These are phyloP conservation scores for Chrysolina oricalcia DNA, from an alignment of 2,888 invertebrate species.

Conservation along the genomic window DNA sequence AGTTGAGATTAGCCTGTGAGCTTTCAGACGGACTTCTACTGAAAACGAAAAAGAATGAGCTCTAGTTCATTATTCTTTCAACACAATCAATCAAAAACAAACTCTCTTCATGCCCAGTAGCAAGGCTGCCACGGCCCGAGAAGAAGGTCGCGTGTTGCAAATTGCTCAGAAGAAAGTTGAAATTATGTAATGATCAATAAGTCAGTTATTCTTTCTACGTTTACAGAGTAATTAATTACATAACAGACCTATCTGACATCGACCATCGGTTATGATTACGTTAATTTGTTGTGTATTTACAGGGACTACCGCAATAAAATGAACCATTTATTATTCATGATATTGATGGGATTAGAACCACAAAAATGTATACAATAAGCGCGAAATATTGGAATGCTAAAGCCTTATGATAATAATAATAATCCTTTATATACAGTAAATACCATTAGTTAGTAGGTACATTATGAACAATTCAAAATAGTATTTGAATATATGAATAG, in stretches of 20 bases:
- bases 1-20: too few species aligned
- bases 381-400: too few species aligned
- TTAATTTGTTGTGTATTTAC: not conserved
- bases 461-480: too few species aligned
- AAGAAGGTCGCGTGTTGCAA: constrained; percentile 49
- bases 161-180: constrained; percentile 49
- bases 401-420: too few species aligned
- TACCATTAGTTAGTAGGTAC: too few species aligned
- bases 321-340: not conserved
- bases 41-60: not conserved
- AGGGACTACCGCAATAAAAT: not conserved
- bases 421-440: too few species aligned
- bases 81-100: constrained; percentile 21
- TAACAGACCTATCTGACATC: not conserved
- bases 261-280: not conserved
- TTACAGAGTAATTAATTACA: constrained; percentile 10
- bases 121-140: constrained; percentile 49
- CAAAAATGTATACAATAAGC: too few species aligned
- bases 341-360: too few species aligned
- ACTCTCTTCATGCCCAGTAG: constrained; percentile 50
- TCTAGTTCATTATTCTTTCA: constrained; percentile 26
- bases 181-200: constrained; percentile 31
- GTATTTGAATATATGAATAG: too few species aligned
- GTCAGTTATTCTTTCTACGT: constrained; percentile 21
- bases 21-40: not conserved